Evolutionary conservation across 2,888 invertebrate genomes (phyloP), one percentile per base, ranked within the genome.

Genomic region (Diaperis boleti): DNA sequence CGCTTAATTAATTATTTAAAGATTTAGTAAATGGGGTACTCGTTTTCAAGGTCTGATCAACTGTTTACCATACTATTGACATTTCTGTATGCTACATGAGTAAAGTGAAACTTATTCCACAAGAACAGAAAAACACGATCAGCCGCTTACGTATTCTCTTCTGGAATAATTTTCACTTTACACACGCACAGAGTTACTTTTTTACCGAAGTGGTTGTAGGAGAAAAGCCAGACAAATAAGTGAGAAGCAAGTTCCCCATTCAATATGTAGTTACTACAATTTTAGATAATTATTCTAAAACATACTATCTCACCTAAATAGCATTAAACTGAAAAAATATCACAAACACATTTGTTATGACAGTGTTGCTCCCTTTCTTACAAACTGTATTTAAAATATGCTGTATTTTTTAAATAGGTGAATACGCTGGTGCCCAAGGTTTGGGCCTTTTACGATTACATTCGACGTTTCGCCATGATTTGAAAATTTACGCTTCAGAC

Each of bases 401-500:
- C 6, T 10, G 11, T 13, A 2, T 8, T 2, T 17, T 17, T 37
- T 59, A 18, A 63, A 35, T 67, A 86, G 84, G 90, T 81, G 96
- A 89, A 85, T 97, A 92, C 84, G 94, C 89, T 69, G 92, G 95
- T 37, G 95, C 96, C 1, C 97, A 97, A 82, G 99, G 99, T 0
- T 85, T 99, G 39, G 99, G 99, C 0, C 86, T 99, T 4, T 86
- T 99, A 15, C 86, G 96, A 67, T 85, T 99, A 1, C 99, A 99
- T 82, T 98, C 98, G 5, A 99, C 99, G 0, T 99, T 96, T 83
- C 91, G 99, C 0, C 98, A 99, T 81, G 99, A 99, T 82, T 85
- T 99, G 63, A 99, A 99, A 85, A 99, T 99, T 73, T 99, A 99
- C 82, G 98, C 99, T 0, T 98, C 98, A 0, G 99, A 99, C 81